Evolutionary conservation across 2,797 vertebrate species (phyloP).

Genomic region (Dallia pectoralis): DNA sequence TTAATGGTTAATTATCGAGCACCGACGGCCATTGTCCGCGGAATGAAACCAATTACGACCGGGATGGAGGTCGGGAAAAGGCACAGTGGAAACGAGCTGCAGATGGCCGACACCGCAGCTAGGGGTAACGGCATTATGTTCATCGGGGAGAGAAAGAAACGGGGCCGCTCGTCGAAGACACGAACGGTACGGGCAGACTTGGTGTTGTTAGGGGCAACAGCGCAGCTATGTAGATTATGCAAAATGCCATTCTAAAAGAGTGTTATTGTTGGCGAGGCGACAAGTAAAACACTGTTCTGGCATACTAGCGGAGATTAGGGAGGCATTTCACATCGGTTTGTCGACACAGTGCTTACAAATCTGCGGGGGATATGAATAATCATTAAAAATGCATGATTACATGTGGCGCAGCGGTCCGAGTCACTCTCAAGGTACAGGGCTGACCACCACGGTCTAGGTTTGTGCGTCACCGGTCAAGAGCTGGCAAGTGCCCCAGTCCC

Average conservation of each 20-base stretch:
- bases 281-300: no score
- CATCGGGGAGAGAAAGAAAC: not conserved
- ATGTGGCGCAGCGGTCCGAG: no score
- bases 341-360: no score
- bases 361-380: no score
- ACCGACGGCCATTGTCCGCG: not conserved
- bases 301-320: no score
- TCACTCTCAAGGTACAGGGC: no score
- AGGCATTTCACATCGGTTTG: no score
- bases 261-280: not conserved
- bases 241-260: not conserved
- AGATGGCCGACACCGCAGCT: not conserved
- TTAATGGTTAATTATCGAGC: not conserved
- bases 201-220: not conserved
- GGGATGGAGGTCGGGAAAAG: not conserved
- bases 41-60: not conserved
- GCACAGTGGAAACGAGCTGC: not conserved
- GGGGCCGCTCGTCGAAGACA: not conserved
- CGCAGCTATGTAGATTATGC: not conserved
- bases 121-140: not conserved
- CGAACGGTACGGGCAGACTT: not conserved
- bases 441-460: no score
- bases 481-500: no score
- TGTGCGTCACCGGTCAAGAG: no score
- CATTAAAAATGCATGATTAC: no score